These are phyloP conservation scores for Drosophila santomea DNA, from an alignment of 1,140 invertebrate genomes.

Conservation along the genomic window DNA sequence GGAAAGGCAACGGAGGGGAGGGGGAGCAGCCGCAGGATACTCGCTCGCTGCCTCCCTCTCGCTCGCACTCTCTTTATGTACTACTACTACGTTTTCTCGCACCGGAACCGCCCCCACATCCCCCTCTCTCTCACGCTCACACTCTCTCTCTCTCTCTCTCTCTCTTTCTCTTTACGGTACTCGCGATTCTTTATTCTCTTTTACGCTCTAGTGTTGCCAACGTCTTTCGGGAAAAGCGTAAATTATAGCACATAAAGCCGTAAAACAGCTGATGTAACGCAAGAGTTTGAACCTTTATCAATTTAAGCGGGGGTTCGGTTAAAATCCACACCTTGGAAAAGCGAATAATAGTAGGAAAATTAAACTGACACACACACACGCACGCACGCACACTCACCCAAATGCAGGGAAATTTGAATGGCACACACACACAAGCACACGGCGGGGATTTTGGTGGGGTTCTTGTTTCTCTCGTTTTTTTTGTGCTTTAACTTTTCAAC, in stretches of 20 bases:
- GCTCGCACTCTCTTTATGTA: slow-evolving; percentile 37
- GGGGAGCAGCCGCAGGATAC: slow-evolving; percentile 48
- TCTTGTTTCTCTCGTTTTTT: slow-evolving; percentile 16
- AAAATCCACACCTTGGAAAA: slow-evolving; percentile 7
- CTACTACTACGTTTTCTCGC: slow-evolving; percentile 46
- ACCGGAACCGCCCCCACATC: slow-evolving; percentile 60
- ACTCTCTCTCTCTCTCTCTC: not conserved
- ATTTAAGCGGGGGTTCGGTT: slow-evolving; percentile 1
- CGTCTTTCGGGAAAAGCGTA: slow-evolving; percentile 24
- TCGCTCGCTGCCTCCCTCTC: slow-evolving; percentile 23
- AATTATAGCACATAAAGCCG: slow-evolving; percentile 31
- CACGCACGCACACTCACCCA: slow-evolving; percentile 31
- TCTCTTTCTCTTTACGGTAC: slow-evolving; percentile 53
- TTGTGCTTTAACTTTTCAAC: not conserved
- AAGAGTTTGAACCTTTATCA: slow-evolving; percentile 5
- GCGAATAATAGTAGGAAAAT: slow-evolving; percentile 19
- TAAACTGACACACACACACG: slow-evolving; percentile 23
- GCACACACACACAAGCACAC: slow-evolving; percentile 47
- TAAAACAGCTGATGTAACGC: slow-evolving; percentile 43
- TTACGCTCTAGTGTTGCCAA: slow-evolving; percentile 24
- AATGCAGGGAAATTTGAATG: slow-evolving; percentile 50
- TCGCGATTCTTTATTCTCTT: slow-evolving; percentile 44
- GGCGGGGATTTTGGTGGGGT: slow-evolving; percentile 9
- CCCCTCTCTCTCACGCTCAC: slow-evolving; percentile 6
- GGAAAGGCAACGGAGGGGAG: slow-evolving; percentile 21